Conservation (phyloP, 2,113 vertebrate genomes). For the Solea solea region DNA sequence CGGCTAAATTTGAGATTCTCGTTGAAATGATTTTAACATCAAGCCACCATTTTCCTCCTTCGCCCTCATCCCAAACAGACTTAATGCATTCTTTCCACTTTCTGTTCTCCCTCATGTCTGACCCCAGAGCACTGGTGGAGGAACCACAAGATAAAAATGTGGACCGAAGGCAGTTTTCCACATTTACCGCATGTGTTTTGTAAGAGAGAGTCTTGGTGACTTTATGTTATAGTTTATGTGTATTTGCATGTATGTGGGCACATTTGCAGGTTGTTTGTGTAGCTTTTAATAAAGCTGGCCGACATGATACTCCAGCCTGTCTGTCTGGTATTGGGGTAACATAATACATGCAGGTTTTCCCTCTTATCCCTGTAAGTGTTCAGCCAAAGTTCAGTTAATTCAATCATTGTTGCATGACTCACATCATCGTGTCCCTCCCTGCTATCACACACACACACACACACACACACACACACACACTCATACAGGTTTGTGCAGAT, state of each 20-base stretch:
- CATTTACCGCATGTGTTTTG: slow-evolving; percentile 38
- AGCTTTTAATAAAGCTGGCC: slow-evolving; percentile 32
- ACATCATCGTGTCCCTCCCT: slow-evolving; percentile 54
- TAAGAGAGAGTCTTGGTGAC: slow-evolving; percentile 12
- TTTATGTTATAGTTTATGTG: not conserved
- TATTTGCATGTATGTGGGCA: not conserved
- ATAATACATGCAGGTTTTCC: slow-evolving; percentile 45
- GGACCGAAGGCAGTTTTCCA: slow-evolving; percentile 27
- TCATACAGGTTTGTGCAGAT: slow-evolving; percentile 3
- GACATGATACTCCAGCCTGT: slow-evolving; percentile 29
- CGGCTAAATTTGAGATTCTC: slow-evolving; percentile 22
- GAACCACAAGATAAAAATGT: slow-evolving; percentile 45
- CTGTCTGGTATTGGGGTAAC: slow-evolving; percentile 50
- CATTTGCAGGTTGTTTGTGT: not conserved
- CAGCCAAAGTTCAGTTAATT: slow-evolving; percentile 70
- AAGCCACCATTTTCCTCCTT: slow-evolving; percentile 1
- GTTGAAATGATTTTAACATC: slow-evolving; percentile 18
- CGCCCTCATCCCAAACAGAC: slow-evolving; percentile 25
- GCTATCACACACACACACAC: slow-evolving; percentile 44
- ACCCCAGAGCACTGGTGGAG: slow-evolving; percentile 36
- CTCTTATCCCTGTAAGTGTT: slow-evolving; percentile 36
- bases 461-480: slow-evolving; percentile 39
- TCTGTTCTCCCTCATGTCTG: slow-evolving; percentile 41
- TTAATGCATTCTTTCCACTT: slow-evolving; percentile 61
- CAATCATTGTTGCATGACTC: slow-evolving; percentile 73